Evolutionary conservation across 2,113 vertebrate genomes (phyloP).

Genomic region (Cyanoderma ruficeps): DNA sequence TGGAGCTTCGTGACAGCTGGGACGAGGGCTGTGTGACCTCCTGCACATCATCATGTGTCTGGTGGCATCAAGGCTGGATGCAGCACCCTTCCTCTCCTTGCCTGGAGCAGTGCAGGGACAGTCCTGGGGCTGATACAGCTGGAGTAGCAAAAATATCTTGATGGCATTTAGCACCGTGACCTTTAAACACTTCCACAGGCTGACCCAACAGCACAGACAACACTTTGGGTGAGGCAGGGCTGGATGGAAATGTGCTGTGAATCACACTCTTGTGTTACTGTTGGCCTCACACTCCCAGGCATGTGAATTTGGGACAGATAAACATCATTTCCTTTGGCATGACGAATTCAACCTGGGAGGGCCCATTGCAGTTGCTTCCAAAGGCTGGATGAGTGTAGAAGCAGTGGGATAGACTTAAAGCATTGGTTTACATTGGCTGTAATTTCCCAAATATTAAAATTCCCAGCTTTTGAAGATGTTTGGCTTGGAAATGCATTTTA

Average conservation of each 20-base stretch:
- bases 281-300: neutral
- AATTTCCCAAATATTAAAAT: neutral
- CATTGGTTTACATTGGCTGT: neutral
- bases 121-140: neutral
- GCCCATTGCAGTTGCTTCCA: fast-evolving
- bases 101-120: neutral
- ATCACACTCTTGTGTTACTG: neutral
- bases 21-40: neutral
- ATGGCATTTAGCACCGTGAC: neutral
- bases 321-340: neutral
- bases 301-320: neutral
- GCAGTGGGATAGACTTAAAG: neutral
- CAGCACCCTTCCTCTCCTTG: neutral
- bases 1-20: neutral
- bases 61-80: neutral
- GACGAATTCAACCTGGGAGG: neutral
- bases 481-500: neutral
- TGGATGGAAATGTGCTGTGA: neutral
- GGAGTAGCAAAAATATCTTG: neutral
- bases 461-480: neutral
- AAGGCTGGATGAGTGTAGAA: neutral
- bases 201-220: neutral
- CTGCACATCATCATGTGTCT: fast-evolving
- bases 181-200: neutral
- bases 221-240: neutral